phyloP scores from a whole-genome alignment of 92 coral and sea anemone species.

The Epizoanthus rinbou region DNA sequence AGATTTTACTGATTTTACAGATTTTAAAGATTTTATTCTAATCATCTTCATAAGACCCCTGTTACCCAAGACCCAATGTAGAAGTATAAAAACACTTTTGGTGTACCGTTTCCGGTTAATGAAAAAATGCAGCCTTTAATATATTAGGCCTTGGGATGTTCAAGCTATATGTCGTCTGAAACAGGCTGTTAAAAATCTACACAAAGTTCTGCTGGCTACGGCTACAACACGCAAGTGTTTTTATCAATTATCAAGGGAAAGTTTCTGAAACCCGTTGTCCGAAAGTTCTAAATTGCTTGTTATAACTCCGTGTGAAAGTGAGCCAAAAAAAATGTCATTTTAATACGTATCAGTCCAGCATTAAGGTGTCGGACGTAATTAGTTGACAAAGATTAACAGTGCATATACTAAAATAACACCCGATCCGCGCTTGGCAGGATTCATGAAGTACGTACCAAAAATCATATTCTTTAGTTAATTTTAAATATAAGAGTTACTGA shows the following conservation, averaged over 20 bases:
- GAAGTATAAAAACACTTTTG: too few relatives aligned
- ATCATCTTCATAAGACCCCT: too few relatives aligned
- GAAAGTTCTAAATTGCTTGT: constrained; percentile 14
- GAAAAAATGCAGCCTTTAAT: constrained; percentile 15
- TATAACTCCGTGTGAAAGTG: constrained; percentile 16
- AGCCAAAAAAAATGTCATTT: constrained; percentile 8
- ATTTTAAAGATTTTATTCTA: too few relatives aligned
- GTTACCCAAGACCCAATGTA: too few relatives aligned
- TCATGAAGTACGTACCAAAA: too few relatives aligned
- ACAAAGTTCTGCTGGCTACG: constrained; percentile 17
- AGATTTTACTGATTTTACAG: too few relatives aligned
- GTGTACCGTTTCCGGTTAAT: too few relatives aligned
- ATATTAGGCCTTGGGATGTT: constrained; percentile 18
- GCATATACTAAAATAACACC: too few relatives aligned
- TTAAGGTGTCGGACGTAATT: constrained; percentile 23
- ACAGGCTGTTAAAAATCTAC: constrained; percentile 11
- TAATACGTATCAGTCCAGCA: constrained; percentile 27
- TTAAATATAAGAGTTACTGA: constrained; percentile 22
- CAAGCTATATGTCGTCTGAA: constrained; percentile 10
- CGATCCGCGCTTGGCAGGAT: too few relatives aligned
- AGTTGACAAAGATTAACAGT: neutral
- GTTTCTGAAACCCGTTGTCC: constrained; percentile 11
- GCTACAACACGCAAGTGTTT: too few relatives aligned
- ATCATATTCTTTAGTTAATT: constrained; percentile 6
- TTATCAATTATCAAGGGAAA: neutral